Evolutionary conservation across 35 echinoderm and acorn worm genomes (phyloP).

Genomic region (Amphiura filiformis): DNA sequence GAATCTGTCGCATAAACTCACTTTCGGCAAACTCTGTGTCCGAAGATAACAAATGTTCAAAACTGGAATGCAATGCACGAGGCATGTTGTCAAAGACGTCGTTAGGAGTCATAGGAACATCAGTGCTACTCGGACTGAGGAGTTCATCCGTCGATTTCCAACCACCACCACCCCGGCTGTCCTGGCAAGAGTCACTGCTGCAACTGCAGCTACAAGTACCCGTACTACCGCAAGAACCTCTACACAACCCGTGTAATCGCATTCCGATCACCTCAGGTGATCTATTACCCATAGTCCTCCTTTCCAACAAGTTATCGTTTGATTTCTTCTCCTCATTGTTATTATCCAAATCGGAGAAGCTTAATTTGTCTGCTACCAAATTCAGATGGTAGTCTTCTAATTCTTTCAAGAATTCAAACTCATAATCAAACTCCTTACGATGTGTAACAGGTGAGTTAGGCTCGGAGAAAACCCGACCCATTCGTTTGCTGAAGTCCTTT

Average conservation of each 20-base stretch:
- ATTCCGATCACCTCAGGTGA: not conserved
- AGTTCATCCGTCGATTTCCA: conserved; percentile 40
- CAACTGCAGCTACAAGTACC: conserved; percentile 55
- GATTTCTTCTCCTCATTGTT: conserved; percentile 74
- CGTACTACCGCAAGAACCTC: conserved; percentile 5
- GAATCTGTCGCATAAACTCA: conserved; percentile 86
- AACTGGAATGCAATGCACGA: conserved; percentile 82
- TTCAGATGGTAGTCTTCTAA: conserved; percentile 34
- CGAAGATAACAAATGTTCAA: conserved; percentile 51
- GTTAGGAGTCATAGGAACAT: conserved; percentile 12
- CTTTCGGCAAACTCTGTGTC: conserved; percentile 72
- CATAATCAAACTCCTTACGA: conserved; percentile 46
- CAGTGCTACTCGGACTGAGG: not conserved
- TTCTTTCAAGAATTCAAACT: conserved; percentile 28
- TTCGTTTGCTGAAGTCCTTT: conserved; percentile 64
- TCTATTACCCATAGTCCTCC: conserved; percentile 9
- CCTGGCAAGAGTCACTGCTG: conserved; percentile 78
- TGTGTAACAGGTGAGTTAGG: conserved; percentile 68
- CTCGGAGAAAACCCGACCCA: conserved; percentile 84
- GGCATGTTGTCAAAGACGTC: conserved; percentile 94
- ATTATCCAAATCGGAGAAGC: conserved; percentile 52
- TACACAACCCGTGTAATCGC: not conserved
- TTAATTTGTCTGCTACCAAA: conserved; percentile 35
- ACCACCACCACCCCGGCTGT: conserved; percentile 20
- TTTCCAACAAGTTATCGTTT: conserved; percentile 54